Conservation (phyloP, 2,113 vertebrate genomes). For the Acinonyx jubatus region DNA sequence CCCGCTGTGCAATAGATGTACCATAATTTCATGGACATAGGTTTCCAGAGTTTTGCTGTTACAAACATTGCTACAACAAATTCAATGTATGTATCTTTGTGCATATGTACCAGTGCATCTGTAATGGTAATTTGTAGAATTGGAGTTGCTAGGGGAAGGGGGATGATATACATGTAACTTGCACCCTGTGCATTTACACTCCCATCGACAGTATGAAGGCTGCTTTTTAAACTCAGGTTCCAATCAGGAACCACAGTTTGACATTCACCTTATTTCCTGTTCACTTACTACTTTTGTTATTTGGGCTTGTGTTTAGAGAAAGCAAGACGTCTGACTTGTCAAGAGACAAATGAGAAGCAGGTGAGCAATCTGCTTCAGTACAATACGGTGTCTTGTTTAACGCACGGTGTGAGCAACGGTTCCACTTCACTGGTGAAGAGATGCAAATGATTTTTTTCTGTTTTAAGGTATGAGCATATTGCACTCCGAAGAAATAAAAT, state of each 20-base stretch:
- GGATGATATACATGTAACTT: neutral
- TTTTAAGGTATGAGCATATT: neutral
- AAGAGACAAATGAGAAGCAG: constrained; percentile 43
- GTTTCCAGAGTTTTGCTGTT: neutral
- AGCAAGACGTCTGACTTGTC: neutral
- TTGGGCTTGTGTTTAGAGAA: constrained; percentile 18
- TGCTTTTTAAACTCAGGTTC: constrained; percentile 14
- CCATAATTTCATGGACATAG: neutral
- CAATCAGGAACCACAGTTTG: neutral
- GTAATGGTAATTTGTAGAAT: neutral
- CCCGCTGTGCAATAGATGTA: neutral
- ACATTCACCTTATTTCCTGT: neutral
- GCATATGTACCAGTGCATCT: too few species aligned
- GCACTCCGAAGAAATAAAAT: neutral
- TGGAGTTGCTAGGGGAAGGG: neutral
- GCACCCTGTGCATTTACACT: neutral
- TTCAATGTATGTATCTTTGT: neutral
- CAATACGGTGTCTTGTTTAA: neutral
- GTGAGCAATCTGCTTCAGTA: neutral
- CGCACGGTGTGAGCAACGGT: neutral
- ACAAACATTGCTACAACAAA: neutral
- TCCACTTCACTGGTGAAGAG: neutral
- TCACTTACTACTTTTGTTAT: constrained; percentile 18
- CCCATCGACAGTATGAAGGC: neutral
- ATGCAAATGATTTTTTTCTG: neutral